A percentile compares a stretch with the other conserved stretches of the same genome.
Conservation (phyloP, 2,113 vertebrate species). For the Pitta sordida region DNA sequence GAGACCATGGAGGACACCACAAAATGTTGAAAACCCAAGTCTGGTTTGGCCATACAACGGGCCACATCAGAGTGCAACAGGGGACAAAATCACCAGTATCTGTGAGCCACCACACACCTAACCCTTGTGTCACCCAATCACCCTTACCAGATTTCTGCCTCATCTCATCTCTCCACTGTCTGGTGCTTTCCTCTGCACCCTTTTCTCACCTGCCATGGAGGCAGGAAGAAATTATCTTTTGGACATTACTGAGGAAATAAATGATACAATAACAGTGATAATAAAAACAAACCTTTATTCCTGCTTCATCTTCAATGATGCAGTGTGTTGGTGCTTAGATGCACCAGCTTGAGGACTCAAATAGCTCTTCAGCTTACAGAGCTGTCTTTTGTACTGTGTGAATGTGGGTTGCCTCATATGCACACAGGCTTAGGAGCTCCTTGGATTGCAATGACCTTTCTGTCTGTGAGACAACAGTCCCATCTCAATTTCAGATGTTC, state of each 20-base stretch:
- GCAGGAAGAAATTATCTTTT: background rate
- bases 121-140: background rate
- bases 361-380: background rate
- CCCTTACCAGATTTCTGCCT: background rate
- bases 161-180: background rate
- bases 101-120: background rate
- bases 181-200: background rate
- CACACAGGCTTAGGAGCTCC: background rate
- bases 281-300: background rate
- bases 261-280: background rate
- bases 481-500: slow-evolving; percentile 12
- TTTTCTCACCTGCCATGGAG: background rate
- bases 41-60: background rate
- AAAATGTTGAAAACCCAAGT: background rate
- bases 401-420: accelerated
- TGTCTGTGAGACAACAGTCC: background rate
- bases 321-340: background rate
- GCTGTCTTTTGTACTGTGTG: background rate
- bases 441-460: background rate
- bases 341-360: background rate
- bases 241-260: background rate
- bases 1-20: background rate
- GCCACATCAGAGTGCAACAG: background rate
- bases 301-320: background rate
- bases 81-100: background rate